Conservation (phyloP, 64 coral and sea anemone species). For the Cladopsammia gracilis region DNA sequence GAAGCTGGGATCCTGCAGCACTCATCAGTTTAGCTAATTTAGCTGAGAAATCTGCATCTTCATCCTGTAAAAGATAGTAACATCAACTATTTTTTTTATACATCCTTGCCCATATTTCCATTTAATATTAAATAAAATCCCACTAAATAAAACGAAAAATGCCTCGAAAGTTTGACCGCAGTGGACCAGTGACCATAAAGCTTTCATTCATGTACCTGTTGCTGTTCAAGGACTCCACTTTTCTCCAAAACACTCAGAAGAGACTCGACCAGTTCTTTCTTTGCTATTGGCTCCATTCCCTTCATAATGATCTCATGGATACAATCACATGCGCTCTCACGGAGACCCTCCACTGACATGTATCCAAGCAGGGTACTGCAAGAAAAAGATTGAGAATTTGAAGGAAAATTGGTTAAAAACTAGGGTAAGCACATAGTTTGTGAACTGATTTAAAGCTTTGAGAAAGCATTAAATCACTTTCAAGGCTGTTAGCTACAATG, state of each 20-base stretch:
- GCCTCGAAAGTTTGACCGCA: too few relatives aligned
- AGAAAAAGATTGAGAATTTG: background rate
- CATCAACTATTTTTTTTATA: background rate
- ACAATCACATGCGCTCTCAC: constrained; percentile 97
- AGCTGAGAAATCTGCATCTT: constrained; percentile 89
- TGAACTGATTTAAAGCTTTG: too few relatives aligned
- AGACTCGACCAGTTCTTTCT: constrained; percentile 87
- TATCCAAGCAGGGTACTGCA: constrained; percentile 70
- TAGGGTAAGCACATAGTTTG: too few relatives aligned
- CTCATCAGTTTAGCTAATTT: constrained; percentile 89
- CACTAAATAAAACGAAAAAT: too few relatives aligned
- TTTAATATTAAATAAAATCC: too few relatives aligned
- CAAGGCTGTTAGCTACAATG: too few relatives aligned
- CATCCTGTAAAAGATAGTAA: constrained; percentile 59
- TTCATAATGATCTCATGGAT: constrained; percentile 97
- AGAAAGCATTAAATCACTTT: too few relatives aligned
- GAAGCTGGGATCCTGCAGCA: constrained; percentile 83
- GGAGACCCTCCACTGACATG: constrained; percentile 81
- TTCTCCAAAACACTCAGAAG: constrained; percentile 83
- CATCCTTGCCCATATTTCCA: too few relatives aligned
- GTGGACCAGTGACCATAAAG: too few relatives aligned
- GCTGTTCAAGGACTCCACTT: constrained; percentile 80
- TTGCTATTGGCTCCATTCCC: constrained; percentile 95
- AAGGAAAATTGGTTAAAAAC: too few relatives aligned
- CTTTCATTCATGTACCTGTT: constrained; percentile 52